Percentiles rank a stretch among this genome's conserved stretches.
phyloP scores from a whole-genome alignment of 2,113 vertebrate genomes.

The Oceanodroma tethys region DNA sequence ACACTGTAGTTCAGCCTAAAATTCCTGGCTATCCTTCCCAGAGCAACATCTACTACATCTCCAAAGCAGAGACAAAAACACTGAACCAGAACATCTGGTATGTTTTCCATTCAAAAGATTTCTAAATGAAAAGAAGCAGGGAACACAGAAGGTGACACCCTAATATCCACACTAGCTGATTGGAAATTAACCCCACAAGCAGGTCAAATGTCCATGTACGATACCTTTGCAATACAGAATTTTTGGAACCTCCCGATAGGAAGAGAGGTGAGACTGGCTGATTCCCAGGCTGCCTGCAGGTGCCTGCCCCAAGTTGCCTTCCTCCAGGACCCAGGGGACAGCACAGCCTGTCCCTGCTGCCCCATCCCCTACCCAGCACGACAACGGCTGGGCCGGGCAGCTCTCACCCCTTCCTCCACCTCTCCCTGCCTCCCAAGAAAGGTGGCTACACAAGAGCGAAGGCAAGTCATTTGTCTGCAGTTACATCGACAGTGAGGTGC shows the following conservation, averaged over 20 bases:
- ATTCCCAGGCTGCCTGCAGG: background rate
- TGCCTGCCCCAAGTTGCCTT: rapidly evolving
- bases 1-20: background rate
- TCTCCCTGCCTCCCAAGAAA: background rate
- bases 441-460: background rate
- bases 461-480: background rate
- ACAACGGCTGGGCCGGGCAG: background rate
- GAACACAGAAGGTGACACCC: background rate
- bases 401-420: background rate
- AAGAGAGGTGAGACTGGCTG: background rate
- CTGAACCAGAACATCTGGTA: background rate
- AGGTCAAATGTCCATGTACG: background rate
- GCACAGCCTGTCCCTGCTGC: background rate
- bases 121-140: background rate
- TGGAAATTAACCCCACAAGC: background rate
- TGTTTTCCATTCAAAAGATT: background rate
- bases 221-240: rapidly evolving
- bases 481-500: background rate
- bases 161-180: background rate
- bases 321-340: background rate
- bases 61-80: background rate
- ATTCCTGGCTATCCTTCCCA: too few species aligned
- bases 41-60: background rate
- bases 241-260: background rate
- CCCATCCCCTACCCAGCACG: background rate